A percentile compares a stretch with the other conserved stretches of the same genome.
Conservation (phyloP, 1,140 invertebrate genomes). For the Stenopsyche tienmushanensis region DNA sequence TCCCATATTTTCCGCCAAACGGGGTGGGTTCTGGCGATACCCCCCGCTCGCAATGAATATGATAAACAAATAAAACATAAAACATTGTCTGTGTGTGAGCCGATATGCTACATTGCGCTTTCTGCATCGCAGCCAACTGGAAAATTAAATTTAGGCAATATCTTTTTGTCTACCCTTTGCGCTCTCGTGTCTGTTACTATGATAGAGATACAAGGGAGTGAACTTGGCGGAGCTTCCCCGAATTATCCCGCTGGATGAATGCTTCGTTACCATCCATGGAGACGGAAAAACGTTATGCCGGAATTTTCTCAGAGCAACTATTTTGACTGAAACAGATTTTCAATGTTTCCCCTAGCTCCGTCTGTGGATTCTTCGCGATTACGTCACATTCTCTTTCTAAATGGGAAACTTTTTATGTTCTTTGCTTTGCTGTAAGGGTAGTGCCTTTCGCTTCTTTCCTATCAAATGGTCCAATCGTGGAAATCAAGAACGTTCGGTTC, state of each 20-base stretch:
- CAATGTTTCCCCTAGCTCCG: too few species aligned
- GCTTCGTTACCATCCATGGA: neutral
- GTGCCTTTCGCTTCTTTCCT: too few species aligned
- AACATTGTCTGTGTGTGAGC: neutral
- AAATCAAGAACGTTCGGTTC: too few species aligned
- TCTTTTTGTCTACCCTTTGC: slow-evolving; percentile 9
- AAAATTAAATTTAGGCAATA: slow-evolving; percentile 27
- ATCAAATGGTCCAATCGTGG: too few species aligned
- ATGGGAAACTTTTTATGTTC: too few species aligned
- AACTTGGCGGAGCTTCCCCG: neutral
- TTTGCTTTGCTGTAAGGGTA: too few species aligned
- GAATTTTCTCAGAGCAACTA: too few species aligned
- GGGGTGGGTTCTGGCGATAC: too few species aligned
- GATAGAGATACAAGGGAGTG: neutral
- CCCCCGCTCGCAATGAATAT: neutral
- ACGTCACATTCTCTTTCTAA: too few species aligned
- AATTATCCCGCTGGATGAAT: neutral
- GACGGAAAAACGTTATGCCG: neutral
- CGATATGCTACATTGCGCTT: slow-evolving; percentile 13
- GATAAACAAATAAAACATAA: slow-evolving; percentile 18
- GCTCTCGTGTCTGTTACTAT: neutral
- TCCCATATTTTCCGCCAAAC: neutral
- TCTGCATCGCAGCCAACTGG: slow-evolving; percentile 25
- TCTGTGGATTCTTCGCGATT: too few species aligned
- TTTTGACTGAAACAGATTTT: too few species aligned